Percentiles rank a stretch among this genome's conserved stretches.
Conservation (phyloP, 2,797 vertebrate species). For the Cryptoblepharus egeriae region DNA sequence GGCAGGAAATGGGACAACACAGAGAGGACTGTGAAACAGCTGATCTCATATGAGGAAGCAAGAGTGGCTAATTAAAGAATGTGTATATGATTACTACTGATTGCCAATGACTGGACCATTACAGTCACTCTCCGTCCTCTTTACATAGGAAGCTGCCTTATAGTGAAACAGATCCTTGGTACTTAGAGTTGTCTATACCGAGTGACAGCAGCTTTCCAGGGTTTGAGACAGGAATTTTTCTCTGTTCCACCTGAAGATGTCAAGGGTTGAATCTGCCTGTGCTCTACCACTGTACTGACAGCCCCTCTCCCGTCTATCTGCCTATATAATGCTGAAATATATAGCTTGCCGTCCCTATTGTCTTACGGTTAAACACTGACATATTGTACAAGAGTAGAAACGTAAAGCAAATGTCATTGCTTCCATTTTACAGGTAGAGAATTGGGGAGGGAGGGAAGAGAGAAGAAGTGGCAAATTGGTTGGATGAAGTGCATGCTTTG, state of each 20-base stretch:
- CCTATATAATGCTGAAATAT: too few relatives aligned
- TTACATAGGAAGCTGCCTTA: background rate
- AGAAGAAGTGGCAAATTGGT: background rate
- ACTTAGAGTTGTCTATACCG: too few relatives aligned
- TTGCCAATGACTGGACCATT: background rate
- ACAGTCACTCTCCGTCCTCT: background rate
- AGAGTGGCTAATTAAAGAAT: background rate
- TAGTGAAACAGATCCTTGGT: too few relatives aligned
- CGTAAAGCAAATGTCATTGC: background rate
- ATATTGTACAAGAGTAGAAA: background rate
- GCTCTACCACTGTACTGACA: too few relatives aligned
- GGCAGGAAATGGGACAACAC: conserved; percentile 38
- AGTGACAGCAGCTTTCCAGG: too few relatives aligned
- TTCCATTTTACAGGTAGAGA: background rate
- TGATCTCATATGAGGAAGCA: conserved; percentile 25
- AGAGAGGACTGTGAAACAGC: conserved; percentile 26
- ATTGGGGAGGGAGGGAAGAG: background rate
- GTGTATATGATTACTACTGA: background rate
- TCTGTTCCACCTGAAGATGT: too few relatives aligned
- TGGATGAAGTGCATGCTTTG: background rate
- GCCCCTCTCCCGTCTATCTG: too few relatives aligned
- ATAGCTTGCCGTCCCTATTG: background rate
- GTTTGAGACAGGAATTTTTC: too few relatives aligned
- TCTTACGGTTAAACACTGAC: background rate
- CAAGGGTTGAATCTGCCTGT: too few relatives aligned